Conservation (phyloP, 2,113 vertebrate species). For the Aleadryas rufinucha region DNA sequence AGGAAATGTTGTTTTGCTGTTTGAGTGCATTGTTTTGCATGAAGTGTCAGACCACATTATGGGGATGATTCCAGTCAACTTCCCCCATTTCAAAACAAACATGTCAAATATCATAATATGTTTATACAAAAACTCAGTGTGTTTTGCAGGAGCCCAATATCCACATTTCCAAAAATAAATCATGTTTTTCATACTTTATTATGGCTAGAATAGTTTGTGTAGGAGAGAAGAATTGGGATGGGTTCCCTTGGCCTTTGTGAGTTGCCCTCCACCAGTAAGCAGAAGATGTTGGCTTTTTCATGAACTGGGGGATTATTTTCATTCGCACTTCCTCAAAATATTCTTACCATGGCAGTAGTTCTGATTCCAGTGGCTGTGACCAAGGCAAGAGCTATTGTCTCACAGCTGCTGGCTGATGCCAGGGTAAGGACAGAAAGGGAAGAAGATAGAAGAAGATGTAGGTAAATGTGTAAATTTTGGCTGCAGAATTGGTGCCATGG, state of each 20-base stretch:
- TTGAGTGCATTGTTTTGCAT: background rate
- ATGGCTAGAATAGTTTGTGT: background rate
- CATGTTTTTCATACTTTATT: background rate
- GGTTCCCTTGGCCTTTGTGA: background rate
- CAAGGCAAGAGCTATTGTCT: background rate
- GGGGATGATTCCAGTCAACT: background rate
- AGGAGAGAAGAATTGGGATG: background rate
- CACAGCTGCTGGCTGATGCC: background rate
- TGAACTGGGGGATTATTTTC: background rate
- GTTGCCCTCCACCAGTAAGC: background rate
- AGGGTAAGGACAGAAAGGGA: background rate
- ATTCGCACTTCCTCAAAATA: background rate
- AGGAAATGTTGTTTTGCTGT: slow-evolving; percentile 16
- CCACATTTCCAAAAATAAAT: background rate
- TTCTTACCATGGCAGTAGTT: background rate
- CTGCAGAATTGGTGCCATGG: background rate
- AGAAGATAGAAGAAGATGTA: background rate
- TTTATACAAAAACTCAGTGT: background rate
- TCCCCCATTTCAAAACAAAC: background rate
- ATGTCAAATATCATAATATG: fast-evolving
- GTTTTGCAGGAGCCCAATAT: background rate
- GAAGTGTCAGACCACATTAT: background rate
- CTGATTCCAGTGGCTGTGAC: background rate
- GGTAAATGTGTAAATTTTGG: background rate
- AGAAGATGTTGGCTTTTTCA: background rate